Conservation (phyloP, 2,888 invertebrate species). For the Lepidochrysops patricia region DNA sequence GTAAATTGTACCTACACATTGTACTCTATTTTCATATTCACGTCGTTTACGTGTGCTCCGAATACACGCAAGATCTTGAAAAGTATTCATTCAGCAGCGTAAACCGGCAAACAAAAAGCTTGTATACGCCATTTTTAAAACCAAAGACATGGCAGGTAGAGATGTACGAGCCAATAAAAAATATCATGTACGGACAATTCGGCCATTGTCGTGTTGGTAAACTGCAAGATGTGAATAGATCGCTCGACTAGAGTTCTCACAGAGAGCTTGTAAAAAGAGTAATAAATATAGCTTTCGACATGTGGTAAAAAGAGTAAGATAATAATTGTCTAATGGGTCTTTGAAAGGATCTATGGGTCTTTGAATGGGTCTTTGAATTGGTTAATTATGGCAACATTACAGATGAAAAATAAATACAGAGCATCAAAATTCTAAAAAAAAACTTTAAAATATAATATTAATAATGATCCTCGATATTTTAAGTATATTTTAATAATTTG, state of each 20-base stretch:
- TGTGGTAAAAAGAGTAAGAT: constrained; percentile 68
- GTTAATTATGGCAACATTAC: constrained; percentile 39
- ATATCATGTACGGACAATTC: constrained; percentile 70
- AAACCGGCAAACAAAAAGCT: constrained; percentile 77
- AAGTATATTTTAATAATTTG: too few relatives aligned
- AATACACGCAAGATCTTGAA: constrained; percentile 59
- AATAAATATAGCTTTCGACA: constrained; percentile 66
- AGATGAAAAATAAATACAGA: neutral
- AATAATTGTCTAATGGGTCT: too few relatives aligned
- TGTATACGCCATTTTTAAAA: constrained; percentile 78
- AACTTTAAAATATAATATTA: too few relatives aligned
- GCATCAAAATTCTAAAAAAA: neutral
- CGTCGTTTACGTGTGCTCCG: constrained; percentile 57
- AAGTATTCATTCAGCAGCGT: constrained; percentile 60
- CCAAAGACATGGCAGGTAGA: constrained; percentile 74
- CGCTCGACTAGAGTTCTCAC: constrained; percentile 68
- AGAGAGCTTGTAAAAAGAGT: constrained; percentile 70
- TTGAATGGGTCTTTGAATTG: neutral
- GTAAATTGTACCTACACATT: constrained; percentile 69
- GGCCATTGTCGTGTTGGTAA: constrained; percentile 76
- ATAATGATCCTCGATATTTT: too few relatives aligned
- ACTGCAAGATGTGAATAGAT: constrained; percentile 73
- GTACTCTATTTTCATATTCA: constrained; percentile 74
- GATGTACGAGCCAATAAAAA: constrained; percentile 72
- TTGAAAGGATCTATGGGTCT: constrained; percentile 37